phyloP scores from a whole-genome alignment of 2,888 invertebrate species.

The Sicus ferrugineus region DNA sequence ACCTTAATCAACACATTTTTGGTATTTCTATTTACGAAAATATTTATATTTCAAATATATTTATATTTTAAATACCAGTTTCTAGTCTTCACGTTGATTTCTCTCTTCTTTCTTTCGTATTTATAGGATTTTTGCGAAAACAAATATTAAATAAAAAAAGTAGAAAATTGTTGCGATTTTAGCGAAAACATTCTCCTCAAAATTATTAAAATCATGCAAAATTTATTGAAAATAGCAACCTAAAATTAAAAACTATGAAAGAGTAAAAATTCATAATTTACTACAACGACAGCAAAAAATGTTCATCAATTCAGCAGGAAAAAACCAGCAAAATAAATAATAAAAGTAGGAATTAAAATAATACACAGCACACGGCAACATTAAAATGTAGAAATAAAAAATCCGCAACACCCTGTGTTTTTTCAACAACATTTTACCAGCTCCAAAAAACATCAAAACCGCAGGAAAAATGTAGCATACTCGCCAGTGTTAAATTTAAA shows the following conservation, averaged over 20 bases:
- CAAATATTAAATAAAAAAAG: neutral
- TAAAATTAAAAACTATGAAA: neutral
- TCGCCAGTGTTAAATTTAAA: conserved; percentile 22
- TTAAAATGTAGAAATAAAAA: neutral
- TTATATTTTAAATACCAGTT: too few relatives aligned
- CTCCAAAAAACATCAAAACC: neutral
- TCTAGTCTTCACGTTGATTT: too few relatives aligned
- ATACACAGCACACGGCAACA: neutral
- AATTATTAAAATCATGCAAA: neutral
- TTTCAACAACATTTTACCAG: neutral
- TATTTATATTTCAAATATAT: too few relatives aligned
- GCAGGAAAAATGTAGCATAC: conserved; percentile 35
- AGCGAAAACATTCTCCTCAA: neutral
- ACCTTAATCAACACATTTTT: too few relatives aligned
- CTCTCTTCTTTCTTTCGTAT: neutral
- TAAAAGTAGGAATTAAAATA: conserved; percentile 9
- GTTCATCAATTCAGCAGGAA: neutral
- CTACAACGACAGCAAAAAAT: neutral
- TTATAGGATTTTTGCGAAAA: neutral
- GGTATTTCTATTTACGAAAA: too few relatives aligned
- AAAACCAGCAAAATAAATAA: neutral
- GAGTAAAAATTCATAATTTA: neutral
- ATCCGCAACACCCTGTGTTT: conserved; percentile 1
- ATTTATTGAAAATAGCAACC: neutral
- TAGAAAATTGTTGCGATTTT: conserved; percentile 11